A percentile compares a stretch with the other conserved stretches of the same genome.
Conservation (phyloP, 2,113 vertebrate genomes). For the Pteruthius melanotis region DNA sequence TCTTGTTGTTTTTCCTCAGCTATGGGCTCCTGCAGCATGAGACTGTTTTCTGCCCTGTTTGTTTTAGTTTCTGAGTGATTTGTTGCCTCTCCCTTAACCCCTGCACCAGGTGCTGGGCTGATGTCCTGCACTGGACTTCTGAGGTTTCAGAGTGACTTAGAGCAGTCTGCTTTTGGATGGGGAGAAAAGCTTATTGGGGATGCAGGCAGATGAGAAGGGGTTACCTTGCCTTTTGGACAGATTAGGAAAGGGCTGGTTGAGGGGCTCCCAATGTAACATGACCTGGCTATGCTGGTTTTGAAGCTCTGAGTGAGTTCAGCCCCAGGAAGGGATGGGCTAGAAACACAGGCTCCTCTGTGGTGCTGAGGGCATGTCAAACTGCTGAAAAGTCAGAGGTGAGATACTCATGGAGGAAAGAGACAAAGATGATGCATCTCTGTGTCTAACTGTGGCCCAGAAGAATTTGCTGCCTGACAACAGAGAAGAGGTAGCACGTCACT, state of each 20-base stretch:
- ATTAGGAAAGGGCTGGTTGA: neutral
- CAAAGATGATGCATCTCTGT: neutral
- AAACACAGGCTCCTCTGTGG: neutral
- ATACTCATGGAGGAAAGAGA: neutral
- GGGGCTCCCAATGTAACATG: neutral
- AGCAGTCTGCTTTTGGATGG: neutral
- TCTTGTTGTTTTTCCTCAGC: constrained; percentile 6
- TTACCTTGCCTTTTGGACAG: neutral
- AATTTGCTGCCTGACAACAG: neutral
- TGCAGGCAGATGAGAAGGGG: neutral
- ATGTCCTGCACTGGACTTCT: neutral
- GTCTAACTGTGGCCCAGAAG: neutral
- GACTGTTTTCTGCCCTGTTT: neutral
- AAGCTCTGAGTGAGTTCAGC: neutral
- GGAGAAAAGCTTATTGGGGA: neutral
- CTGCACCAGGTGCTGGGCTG: neutral
- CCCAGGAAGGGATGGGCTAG: neutral
- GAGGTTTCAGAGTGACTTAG: neutral
- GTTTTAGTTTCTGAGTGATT: neutral
- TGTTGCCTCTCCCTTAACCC: neutral
- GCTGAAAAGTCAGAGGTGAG: neutral
- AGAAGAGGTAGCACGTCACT: neutral
- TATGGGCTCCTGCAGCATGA: neutral
- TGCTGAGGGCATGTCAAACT: neutral
- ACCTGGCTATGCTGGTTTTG: neutral